These are phyloP conservation scores for Rhinichthys klamathensis DNA, from an alignment of 2,113 vertebrate species.

Conservation along the genomic window DNA sequence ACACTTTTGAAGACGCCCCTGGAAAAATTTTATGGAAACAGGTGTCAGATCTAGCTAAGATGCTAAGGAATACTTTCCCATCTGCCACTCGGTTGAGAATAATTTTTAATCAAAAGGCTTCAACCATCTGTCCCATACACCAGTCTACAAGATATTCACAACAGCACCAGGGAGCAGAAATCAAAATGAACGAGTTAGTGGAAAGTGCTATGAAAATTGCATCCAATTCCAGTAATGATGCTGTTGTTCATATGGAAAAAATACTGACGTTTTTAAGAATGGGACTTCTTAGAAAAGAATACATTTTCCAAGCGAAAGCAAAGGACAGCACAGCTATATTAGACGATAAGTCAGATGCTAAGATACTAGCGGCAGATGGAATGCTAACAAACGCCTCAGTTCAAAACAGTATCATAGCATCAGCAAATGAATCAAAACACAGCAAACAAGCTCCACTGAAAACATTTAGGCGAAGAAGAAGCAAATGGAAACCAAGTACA, in stretches of 20 bases:
- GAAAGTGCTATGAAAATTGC: background rate
- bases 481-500: background rate
- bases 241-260: background rate
- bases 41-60: background rate
- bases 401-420: background rate
- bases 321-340: background rate
- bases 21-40: background rate
- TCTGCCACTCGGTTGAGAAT: background rate
- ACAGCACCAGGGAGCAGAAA: background rate
- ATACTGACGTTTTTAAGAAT: background rate
- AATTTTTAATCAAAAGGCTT: conserved; percentile 5
- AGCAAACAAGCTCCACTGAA: background rate
- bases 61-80: background rate
- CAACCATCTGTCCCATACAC: conserved; percentile 22
- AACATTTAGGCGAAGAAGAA: background rate
- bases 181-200: background rate
- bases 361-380: background rate
- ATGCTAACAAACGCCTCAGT: background rate
- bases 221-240: conserved; percentile 10
- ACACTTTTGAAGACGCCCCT: background rate
- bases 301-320: background rate
- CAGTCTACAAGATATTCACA: conserved; percentile 2
- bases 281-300: background rate
- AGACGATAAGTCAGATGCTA: background rate
- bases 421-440: background rate